Evolutionary conservation across 2,888 invertebrate species (phyloP), one percentile per base, ranked within the genome.

Genomic region (Chromoteleia sp.): DNA sequence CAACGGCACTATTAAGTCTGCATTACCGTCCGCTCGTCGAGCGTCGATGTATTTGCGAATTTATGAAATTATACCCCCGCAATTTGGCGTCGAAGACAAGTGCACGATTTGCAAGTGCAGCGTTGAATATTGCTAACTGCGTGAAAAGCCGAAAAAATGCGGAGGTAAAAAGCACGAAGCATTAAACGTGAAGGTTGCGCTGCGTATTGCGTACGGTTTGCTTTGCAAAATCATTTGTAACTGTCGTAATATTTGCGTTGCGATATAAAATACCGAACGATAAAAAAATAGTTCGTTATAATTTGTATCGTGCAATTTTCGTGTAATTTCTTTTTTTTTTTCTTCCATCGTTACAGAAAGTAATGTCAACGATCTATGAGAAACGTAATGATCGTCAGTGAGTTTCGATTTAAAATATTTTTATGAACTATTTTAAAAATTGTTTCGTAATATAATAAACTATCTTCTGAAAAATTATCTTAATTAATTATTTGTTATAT

Each of bases 101-200:
- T 15, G 36, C 39, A 58, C 29, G 52, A 17, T 43, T 12, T 0
- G 36, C 19, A 25, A 7, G 41, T n/a, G 36, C 21, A 30, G 7
- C 10, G 17, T 8, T 5, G 48, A 54, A 75, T 50, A 67, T 58
- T 48, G 52, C 50, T 39, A 29, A 19, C 25, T 14, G 43, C 63
- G 19, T 10, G 48, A 14, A 36, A 29, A n/a, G n/a, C n/a, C n/a
- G 19, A 39, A 48, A 50, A 30, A 59, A 67, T 45, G 59, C 29
- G 17, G 12, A 5, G 8, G 7, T 43, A 52, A 61, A 54, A 63
- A 77, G 54, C 41, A 41, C n/a, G 30, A 29, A 14, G 61, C 33
- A 68, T 36, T 70, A 77, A 77, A 77, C 45, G 70, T 70, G 76
- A 77, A 77, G 76, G 76, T 76, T 61, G 61, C 21, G 29, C 19